Conservation (phyloP, 2,888 invertebrate species). For the Agonum fuliginosum region DNA sequence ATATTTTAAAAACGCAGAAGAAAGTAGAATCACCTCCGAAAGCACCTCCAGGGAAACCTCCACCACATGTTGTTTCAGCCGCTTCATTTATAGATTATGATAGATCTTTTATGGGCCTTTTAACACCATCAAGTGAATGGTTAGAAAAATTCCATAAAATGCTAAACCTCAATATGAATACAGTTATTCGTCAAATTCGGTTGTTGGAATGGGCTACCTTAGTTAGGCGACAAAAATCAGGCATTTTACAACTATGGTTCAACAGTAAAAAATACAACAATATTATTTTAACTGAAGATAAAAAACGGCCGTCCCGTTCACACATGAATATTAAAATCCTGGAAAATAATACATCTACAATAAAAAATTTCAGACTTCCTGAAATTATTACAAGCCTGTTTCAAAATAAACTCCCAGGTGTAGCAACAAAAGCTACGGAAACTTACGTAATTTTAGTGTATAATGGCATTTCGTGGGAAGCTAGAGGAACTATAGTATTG, state of each 20-base stretch:
- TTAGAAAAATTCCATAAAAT: constrained; percentile 52
- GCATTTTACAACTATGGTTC: constrained; percentile 64
- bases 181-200: constrained; percentile 60
- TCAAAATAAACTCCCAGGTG: constrained; percentile 48
- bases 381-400: constrained; percentile 58
- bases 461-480: constrained; percentile 61
- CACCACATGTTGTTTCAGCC: constrained; percentile 40
- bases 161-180: constrained; percentile 43
- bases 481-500: constrained; percentile 60
- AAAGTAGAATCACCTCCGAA: constrained; percentile 1
- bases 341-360: neutral
- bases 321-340: constrained; percentile 49
- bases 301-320: constrained; percentile 20
- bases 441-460: constrained; percentile 61
- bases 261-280: constrained; percentile 53
- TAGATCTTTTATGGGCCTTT: constrained; percentile 46
- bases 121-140: constrained; percentile 54
- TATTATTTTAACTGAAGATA: constrained; percentile 54
- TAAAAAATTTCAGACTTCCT: constrained; percentile 52
- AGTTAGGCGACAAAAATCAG: constrained; percentile 59
- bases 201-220: constrained; percentile 64
- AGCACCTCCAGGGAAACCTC: neutral
- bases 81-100: constrained; percentile 56
- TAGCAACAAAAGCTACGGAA: constrained; percentile 37
- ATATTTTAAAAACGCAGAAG: constrained; percentile 1